Percentiles rank a stretch among this genome's conserved stretches.
phyloP scores from a whole-genome alignment of 2,797 vertebrate genomes.

The Chelidonichthys spinosus region DNA sequence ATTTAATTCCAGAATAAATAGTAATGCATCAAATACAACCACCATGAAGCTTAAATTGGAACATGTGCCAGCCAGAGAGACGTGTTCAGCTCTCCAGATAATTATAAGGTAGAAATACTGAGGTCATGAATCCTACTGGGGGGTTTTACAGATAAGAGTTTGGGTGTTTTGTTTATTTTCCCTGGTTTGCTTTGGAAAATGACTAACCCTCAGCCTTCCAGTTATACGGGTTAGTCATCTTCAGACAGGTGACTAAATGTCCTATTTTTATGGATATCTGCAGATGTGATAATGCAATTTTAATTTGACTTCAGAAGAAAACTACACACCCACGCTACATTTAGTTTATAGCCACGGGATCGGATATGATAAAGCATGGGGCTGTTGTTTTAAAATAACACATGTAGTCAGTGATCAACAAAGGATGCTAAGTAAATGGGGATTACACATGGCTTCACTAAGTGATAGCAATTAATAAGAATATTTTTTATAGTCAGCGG shows the following conservation, averaged over 20 bases:
- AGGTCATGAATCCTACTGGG: not conserved
- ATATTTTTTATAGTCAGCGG: not conserved
- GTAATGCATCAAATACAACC: not conserved
- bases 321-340: not conserved
- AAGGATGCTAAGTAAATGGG: not conserved
- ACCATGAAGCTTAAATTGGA: not conserved
- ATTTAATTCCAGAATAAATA: not conserved
- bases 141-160: not conserved
- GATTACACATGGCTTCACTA: not conserved
- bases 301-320: not conserved
- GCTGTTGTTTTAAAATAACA: not conserved
- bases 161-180: not conserved
- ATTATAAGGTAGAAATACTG: not conserved
- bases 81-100: constrained; percentile 2
- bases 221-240: not conserved
- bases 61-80: not conserved
- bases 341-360: not conserved
- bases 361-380: not conserved
- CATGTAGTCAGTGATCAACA: too few species aligned
- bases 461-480: too few species aligned
- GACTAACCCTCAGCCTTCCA: not conserved
- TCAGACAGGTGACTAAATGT: not conserved
- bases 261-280: not conserved
- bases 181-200: not conserved
- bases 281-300: too few species aligned